Percentiles rank a stretch among this genome's conserved stretches.
phyloP scores from a whole-genome alignment of 2,797 vertebrate genomes.

The Amphiprion clarkii region DNA sequence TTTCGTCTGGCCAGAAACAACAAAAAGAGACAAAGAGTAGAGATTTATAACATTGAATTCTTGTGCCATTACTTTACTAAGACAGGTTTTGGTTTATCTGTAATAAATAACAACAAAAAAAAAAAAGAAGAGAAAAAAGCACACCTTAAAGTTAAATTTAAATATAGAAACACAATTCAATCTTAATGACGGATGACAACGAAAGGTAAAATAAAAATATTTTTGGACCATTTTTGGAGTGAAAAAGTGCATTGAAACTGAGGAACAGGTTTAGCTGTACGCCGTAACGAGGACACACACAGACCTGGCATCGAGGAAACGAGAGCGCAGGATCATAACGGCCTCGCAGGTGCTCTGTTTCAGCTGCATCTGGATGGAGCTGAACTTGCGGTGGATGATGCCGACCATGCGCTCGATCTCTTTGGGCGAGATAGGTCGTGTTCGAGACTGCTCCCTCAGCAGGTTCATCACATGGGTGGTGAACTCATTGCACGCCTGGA shows the following conservation, averaged over 20 bases:
- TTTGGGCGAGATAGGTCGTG: slow-evolving; percentile 92
- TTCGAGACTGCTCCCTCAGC: slow-evolving; percentile 95
- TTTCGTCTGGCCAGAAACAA: slow-evolving; percentile 88
- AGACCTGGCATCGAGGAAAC: slow-evolving; percentile 94
- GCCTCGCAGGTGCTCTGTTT: slow-evolving; percentile 97
- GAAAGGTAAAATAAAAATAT: neutral
- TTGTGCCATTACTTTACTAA: neutral
- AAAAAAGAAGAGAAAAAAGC: neutral
- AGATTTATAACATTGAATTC: neutral
- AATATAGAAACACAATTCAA: neutral
- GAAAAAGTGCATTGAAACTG: neutral
- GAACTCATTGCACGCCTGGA: slow-evolving; percentile 96
- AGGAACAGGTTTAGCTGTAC: neutral
- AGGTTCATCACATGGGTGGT: slow-evolving; percentile 97
- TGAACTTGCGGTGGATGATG: slow-evolving; percentile 97
- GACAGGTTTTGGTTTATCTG: neutral
- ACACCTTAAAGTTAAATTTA: neutral
- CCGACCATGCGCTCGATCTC: slow-evolving; percentile 96
- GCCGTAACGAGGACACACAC: slow-evolving; percentile 28
- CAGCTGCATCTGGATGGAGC: slow-evolving; percentile 96
- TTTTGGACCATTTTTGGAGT: neutral
- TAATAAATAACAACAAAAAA: neutral
- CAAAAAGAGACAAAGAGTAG: neutral
- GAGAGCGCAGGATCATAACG: slow-evolving; percentile 95
- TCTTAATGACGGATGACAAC: neutral